Base-by-base conservation (phyloP, 2,113 vertebrate species). In the Rhabdornis inornatus region DNA sequence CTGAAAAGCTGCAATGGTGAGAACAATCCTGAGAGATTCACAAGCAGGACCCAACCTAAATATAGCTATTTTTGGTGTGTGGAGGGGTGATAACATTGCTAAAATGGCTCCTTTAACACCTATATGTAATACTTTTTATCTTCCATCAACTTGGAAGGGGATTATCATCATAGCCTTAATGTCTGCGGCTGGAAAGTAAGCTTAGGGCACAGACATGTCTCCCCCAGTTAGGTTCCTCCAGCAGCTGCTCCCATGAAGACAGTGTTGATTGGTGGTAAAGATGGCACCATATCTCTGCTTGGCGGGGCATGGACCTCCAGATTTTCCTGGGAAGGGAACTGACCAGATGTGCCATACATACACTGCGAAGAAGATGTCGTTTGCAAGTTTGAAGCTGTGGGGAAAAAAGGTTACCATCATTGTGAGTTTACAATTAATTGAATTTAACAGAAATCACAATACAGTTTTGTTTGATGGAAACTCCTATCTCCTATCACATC, bases 261-360 rank as follows among this genome's bases (percentile, higher is more conserved):
- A 5, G 99, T 99, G 89, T 99, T 99, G 97, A 99, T 99, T 88
- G 99, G 99, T 56, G 99, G 99, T 87, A 99, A 98, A 47, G 99
- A 99, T 8, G 99, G 98, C 59, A 98, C 98, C 96, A 99, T 98
- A 84, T 99, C 98, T 93, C 98, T 98, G 17, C 94, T 97, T 17
- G 97, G 92, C 5, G 96, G 94, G 12, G 97, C 98, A 65, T 98
- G 97, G 59, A 98, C 94, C 13, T 99, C 97, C 96, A 99, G 53
- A 70, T 96, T 86, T 81, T 99, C 99, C 97, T 99, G 99, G 50
- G 98, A 96, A 89, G 97, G 80, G 95, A 99, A 99, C 40, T 98
- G 98, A 76, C 78, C 95, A 17, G 98, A 90, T 40, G 97, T 85
- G 76, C 98, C 98, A 28, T 99, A 99, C 99, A 99, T 99, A 97